phyloP scores from a whole-genome alignment of 2,797 vertebrate species.

The Threskiornis aethiopicus region DNA sequence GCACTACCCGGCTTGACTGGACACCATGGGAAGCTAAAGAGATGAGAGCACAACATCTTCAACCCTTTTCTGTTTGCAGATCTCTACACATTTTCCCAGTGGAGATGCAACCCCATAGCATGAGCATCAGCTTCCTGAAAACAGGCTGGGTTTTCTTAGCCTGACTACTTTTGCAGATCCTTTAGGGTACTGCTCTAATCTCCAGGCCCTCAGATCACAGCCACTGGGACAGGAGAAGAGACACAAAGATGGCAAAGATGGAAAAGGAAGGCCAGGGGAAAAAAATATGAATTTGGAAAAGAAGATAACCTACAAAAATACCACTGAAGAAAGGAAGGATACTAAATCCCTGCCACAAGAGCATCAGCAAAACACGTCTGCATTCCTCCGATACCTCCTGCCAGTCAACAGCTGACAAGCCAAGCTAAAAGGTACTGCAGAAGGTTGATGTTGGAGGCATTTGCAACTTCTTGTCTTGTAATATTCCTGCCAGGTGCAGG shows the following conservation, averaged over 20 bases:
- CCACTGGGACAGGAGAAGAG: neutral
- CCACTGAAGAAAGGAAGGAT: neutral
- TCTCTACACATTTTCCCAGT: rapidly evolving
- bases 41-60: neutral
- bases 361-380: neutral
- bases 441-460: neutral
- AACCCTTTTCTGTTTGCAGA: neutral
- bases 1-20: neutral
- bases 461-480: neutral
- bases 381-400: neutral
- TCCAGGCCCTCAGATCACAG: neutral
- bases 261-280: neutral
- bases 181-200: neutral
- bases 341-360: neutral
- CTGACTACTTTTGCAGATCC: neutral
- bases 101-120: neutral
- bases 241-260: neutral
- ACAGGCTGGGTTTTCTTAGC: neutral
- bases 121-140: neutral
- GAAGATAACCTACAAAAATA: neutral
- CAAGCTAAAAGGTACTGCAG: neutral
- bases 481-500: neutral
- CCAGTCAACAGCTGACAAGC: neutral
- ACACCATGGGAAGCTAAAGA: neutral
- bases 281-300: neutral